These are phyloP conservation scores for Motacilla alba DNA, from an alignment of 2,113 vertebrate species.

Conservation along the genomic window DNA sequence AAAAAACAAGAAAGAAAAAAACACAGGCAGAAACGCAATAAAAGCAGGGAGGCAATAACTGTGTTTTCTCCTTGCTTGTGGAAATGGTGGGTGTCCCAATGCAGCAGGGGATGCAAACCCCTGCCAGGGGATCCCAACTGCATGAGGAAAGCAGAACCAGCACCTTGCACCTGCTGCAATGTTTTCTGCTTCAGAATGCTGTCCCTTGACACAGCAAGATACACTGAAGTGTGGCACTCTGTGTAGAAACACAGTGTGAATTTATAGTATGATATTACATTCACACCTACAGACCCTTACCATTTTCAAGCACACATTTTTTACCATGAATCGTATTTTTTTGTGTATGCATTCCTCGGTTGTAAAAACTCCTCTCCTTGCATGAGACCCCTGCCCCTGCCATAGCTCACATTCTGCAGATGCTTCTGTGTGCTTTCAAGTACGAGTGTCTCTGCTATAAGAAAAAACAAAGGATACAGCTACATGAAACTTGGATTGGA, in stretches of 20 bases:
- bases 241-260: not conserved
- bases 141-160: not conserved
- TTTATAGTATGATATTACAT: not conserved
- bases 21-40: not conserved
- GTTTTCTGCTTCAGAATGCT: not conserved
- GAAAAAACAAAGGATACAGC: not conserved
- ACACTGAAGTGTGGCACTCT: not conserved
- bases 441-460: not conserved
- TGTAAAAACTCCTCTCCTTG: not conserved
- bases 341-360: not conserved
- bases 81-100: not conserved
- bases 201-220: not conserved
- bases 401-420: not conserved
- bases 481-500: not conserved
- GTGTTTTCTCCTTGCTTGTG: not conserved
- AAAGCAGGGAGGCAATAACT: not conserved
- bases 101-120: not conserved
- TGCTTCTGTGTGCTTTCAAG: not conserved
- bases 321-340: not conserved
- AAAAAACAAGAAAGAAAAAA: not conserved
- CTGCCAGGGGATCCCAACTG: not conserved
- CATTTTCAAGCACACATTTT: not conserved
- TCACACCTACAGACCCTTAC: no score
- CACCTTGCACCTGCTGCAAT: not conserved
- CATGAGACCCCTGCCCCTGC: not conserved